Evolutionary conservation across 2,888 invertebrate species (phyloP), one percentile per base, ranked within the genome.

Genomic region (Rhodophaea formosa): DNA sequence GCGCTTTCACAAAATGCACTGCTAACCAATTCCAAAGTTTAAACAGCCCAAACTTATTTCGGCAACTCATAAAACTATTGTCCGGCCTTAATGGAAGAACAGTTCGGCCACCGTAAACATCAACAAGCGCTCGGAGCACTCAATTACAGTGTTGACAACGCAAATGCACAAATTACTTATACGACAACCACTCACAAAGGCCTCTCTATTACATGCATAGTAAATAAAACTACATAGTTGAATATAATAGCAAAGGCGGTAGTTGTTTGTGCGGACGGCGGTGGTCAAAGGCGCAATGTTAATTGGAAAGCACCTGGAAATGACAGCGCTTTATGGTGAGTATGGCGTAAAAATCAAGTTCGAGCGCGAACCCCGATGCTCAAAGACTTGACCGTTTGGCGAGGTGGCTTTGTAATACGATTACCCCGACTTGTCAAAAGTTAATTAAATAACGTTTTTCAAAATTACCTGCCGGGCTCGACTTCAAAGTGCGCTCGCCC

Each of bases 381-480:
- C 88, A 88, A 87, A 88, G 88, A 85, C 86, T 84, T 86, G 88
- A 86, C 89, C 88, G 80, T 80, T 77, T 78, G 49, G 75, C 77
- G 80, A 80, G 71, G 79, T 80, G 82, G 88, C 89, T 91, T 90
- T 90, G 90, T 90, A 89, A 90, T 86, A 75, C 88, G 89, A 90
- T 90, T 89, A 90, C 86, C 77, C 82, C 70, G 84, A 90, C 88
- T 89, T 90, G 90, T 91, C 90, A 88, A 90, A 90, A 90, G 85
- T 90, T 90, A 90, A 91, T 91, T 91, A 91, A 91, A 90, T 90
- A 90, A 86, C 88, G 89, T 89, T 90, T 90, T 90, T 91, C 88
- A 82, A 84, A 90, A 90, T 88, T 86, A 90, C 84, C 88, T 87
- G 82, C 75, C 80, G 83, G 80, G 83, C 74, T 74, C 70, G 77